These are phyloP conservation scores for Yponomeuta malinellus DNA, from an alignment of 2,888 invertebrate genomes.

Conservation along the genomic window DNA sequence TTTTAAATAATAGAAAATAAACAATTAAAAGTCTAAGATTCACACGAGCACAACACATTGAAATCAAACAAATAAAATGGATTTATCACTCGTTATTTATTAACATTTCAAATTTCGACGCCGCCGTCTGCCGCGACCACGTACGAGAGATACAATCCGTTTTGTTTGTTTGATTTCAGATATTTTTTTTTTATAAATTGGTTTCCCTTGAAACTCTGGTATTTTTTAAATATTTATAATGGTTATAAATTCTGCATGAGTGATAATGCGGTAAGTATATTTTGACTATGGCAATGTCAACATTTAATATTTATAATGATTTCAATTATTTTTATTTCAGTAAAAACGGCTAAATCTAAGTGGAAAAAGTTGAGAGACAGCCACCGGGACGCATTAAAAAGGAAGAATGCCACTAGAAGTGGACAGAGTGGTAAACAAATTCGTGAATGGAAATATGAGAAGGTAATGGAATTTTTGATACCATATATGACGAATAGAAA, in stretches of 20 bases:
- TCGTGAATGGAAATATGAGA: conserved; percentile 23
- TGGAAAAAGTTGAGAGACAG: conserved; percentile 25
- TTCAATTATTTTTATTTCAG: conserved; percentile 20
- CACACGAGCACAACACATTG: no score
- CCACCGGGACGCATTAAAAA: conserved; percentile 24
- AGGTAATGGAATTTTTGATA: conserved; percentile 20
- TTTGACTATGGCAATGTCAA: conserved; percentile 16
- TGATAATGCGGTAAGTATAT: conserved; percentile 19
- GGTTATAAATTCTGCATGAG: conserved; percentile 18
- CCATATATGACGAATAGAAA: conserved; percentile 20
- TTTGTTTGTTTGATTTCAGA: conserved; percentile 7
- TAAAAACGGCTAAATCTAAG: conserved; percentile 20
- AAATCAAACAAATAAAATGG: no score
- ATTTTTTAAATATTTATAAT: conserved; percentile 21
- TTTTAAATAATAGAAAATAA: no score
- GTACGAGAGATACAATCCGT: no score
- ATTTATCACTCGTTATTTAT: no score
- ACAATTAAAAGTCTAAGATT: no score
- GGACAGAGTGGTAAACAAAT: conserved; percentile 22
- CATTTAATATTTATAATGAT: conserved; percentile 20
- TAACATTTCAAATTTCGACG: no score
- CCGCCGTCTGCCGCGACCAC: no score
- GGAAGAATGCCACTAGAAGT: conserved; percentile 22
- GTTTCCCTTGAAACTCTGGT: conserved; percentile 19
- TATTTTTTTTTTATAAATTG: conserved; percentile 18